phyloP scores from a whole-genome alignment of 2,797 vertebrate species.

The Sebastes kiyomatsui region DNA sequence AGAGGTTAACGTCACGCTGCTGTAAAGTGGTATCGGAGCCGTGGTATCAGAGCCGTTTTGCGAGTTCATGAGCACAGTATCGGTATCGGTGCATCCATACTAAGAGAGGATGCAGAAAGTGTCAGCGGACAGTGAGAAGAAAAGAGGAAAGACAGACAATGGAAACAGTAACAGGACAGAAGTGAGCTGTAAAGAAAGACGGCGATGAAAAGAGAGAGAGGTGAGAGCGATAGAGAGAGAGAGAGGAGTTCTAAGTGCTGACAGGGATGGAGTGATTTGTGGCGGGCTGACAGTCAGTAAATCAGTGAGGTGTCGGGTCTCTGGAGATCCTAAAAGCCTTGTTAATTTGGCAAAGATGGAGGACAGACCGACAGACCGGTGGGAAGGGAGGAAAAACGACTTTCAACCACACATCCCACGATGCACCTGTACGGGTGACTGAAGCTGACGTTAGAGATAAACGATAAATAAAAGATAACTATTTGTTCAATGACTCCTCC shows the following conservation, averaged over 20 bases:
- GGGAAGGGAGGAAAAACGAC: slow-evolving; percentile 28
- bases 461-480: slow-evolving; percentile 21
- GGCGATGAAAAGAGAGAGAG: slow-evolving; percentile 41
- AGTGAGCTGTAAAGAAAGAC: slow-evolving; percentile 43
- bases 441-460: slow-evolving; percentile 17
- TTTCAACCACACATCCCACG: slow-evolving; percentile 48
- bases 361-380: slow-evolving; percentile 37
- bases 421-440: slow-evolving; percentile 41
- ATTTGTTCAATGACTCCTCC: slow-evolving; percentile 31
- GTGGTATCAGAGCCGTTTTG: too few species aligned
- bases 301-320: slow-evolving; percentile 70
- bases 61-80: too few species aligned
- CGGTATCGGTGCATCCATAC: too few species aligned
- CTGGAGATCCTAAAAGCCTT: slow-evolving; percentile 73
- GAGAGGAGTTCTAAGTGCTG: slow-evolving; percentile 55
- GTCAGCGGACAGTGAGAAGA: slow-evolving; percentile 11
- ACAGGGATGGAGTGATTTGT: slow-evolving; percentile 74
- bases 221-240: neutral
- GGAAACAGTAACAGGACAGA: slow-evolving; percentile 9
- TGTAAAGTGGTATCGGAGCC: too few species aligned
- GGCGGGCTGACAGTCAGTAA: slow-evolving; percentile 64
- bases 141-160: neutral
- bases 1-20: too few species aligned
- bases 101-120: neutral
- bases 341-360: slow-evolving; percentile 73